Evolutionary conservation across 2,113 vertebrate genomes (phyloP), one percentile per base, ranked within the genome.

Genomic region (Cromileptes altivelis): DNA sequence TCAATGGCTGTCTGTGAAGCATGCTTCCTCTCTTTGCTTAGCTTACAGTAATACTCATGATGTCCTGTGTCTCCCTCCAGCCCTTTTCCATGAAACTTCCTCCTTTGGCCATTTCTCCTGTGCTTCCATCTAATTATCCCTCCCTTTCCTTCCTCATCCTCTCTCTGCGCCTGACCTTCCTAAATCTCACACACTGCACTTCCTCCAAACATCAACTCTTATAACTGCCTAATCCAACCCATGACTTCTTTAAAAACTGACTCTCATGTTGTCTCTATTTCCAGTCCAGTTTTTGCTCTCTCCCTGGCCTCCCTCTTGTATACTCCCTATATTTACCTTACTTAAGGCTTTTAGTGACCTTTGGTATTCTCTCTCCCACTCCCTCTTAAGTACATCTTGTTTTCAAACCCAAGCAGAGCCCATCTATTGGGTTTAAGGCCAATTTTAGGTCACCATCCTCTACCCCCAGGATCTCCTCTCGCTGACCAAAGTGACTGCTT

Each of bases 401-500:
- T 80, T 81, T 56, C n/a, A 49, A 77, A 83, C 58, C 70, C 80
- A 30, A 76, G 81, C 67, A 84, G 37, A 76, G 63, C 4, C 70
- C 13, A 68, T 60, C 49, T 42, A 21, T 64, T 58, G 58, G 68
- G 81, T 81, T 85, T 60, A 56, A 64, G 56, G 75, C 80, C 81
- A 84, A 87, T 84, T 75, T 85, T 52, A 82, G 78, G 82, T 80
- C 79, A 84, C 67, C 57, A 42, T 52, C 58, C 37, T 73, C 68
- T 52, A 79, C 61, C 76, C 61, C 70, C 37, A 49, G 33, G 69
- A 83, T 75, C 63, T 55, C 70, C 75, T 75, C 73, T 81, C 53
- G 52, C 81, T 78, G 80, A 87, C 84, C 80, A 77, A 83, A 75
- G 53, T 60, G 58, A 85, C 81, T 82, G 65, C 75, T 87, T 88